Evolutionary conservation across 2,113 vertebrate species (phyloP), one percentile per base, ranked within the genome.

Genomic region (Sinocyclocheilus anshuiensis): DNA sequence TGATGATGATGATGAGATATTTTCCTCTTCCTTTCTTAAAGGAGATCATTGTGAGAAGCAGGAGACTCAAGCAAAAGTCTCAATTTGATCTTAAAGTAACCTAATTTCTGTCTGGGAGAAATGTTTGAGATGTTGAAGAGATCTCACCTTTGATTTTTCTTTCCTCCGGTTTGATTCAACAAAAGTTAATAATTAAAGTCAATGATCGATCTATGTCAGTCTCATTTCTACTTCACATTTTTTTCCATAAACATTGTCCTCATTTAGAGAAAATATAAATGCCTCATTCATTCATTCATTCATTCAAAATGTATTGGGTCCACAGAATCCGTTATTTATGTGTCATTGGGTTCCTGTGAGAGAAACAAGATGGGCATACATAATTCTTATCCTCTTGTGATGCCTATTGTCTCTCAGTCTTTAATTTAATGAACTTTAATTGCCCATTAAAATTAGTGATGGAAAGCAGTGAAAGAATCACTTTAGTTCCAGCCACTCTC

Each of bases 401-500:
- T 78, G 48, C 63, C 74, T 45, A 69, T 72, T 86, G 81, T 84
- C 87, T 81, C 76, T 81, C 84, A 76, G 67, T 48, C 16, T 59
- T n/a, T n/a, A n/a, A n/a, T n/a, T n/a, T n/a, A n/a, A n/a, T n/a
- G n/a, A n/a, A 61, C 81, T 88, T 86, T 83, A 88, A 88, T 86
- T 59, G 67, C 67, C 76, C 53, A 86, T 88, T 88, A 88, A 88
- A 88, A 86, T 84, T 53, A 84, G 55, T 36, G 33, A 84, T 45
- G 55, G 59, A 71, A 57, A 33, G 59, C 11, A 6, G 67, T 63
- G 29, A 86, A 79, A 65, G 87, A 83, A 79, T 74, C 72, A 33
- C 42, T n/a, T 63, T 20, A 81, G 22, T 36, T 86, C 71, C 76
- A 72, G 45, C n/a, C 18, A 57, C 61, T 83, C 80, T 84, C 55